Evolutionary conservation across 2,797 vertebrate genomes (phyloP), one percentile per base, ranked within the genome.

Genomic region (Huso huso): DNA sequence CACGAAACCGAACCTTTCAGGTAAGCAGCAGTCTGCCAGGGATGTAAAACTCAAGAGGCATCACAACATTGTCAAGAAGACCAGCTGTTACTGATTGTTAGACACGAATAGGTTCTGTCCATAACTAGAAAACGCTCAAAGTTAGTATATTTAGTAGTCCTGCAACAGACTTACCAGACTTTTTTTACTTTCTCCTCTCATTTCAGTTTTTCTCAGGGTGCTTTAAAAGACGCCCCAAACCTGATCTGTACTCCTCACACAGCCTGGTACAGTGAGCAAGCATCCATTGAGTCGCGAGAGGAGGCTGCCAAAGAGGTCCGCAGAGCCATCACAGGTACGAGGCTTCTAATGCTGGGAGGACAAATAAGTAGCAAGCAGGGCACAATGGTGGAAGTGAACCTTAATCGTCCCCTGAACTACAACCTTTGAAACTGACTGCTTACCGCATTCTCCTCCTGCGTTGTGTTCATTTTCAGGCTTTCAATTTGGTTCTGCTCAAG

Each of bases 261-360:
- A 71, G 92, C 93, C 66, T 94, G 93, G 93, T 94, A 94, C 82
- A 94, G 93, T 64, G 93, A 94, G 78, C 92, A 94, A 80, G 93
- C 93, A 62, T 93, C 92, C 12, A 91, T 93, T 72, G 92, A 94
- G 76, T 90, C 92, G 74, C 87, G 93, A 13, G 93, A 94, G 75
- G 92, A 94, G 10, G 93, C 92, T 65, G 93, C 93, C 76, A 89
- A 91, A 80, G 92, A 94, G 82, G 92, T 94, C 62, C 90, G 93
- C 65, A 88, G 93, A 58, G 93, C 93, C 74, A 94, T 94, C 75
- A 92, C 92, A 74, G 93, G 93, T 94, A 75, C 61, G 23, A 37
- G 23, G 2, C 23, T 37, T 37, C 23, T 3, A 37, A 37, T 37
- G 23, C 23, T 3, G 23, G 23, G 23, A 37, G 23, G 23, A 2